phyloP scores from a whole-genome alignment of 2,113 vertebrate genomes.

The Leptobrachium leishanense region DNA sequence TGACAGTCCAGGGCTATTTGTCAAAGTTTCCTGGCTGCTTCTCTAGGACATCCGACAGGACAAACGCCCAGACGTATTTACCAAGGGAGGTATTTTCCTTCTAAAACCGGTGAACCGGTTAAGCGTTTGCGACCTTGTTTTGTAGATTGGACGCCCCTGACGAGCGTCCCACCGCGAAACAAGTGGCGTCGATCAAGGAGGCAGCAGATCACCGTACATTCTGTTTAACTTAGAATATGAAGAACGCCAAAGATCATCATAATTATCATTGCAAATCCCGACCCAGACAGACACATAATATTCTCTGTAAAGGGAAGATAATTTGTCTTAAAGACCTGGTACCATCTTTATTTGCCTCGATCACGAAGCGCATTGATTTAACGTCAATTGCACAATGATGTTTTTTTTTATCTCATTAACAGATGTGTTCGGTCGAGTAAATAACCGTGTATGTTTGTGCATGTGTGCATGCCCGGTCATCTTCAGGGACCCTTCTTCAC shows the following conservation, averaged over 20 bases:
- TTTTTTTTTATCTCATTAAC: conserved; percentile 48
- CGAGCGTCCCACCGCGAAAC: too few relatives aligned
- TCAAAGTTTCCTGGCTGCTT: neutral
- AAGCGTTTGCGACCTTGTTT: too few relatives aligned
- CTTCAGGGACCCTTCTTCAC: conserved; percentile 56
- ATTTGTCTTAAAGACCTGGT: neutral
- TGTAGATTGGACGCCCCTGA: too few relatives aligned
- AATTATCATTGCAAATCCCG: too few relatives aligned
- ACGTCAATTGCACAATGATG: conserved; percentile 40
- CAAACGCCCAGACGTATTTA: neutral
- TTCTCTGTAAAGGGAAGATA: too few relatives aligned
- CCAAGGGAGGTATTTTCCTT: neutral
- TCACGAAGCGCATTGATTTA: conserved; percentile 34
- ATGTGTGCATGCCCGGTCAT: conserved; percentile 48
- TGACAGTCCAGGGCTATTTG: neutral
- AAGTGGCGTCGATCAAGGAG: too few relatives aligned
- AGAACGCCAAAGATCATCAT: too few relatives aligned
- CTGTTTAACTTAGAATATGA: too few relatives aligned
- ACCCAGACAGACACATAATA: too few relatives aligned
- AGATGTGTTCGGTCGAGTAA: conserved; percentile 47
- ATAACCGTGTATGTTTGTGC: conserved; percentile 50
- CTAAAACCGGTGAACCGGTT: neutral
- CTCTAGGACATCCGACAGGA: neutral
- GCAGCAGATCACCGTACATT: too few relatives aligned
- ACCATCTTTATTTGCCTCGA: conserved; percentile 1